phyloP scores from a whole-genome alignment of 2,888 invertebrate species.

The Chrysina gloriosa region DNA sequence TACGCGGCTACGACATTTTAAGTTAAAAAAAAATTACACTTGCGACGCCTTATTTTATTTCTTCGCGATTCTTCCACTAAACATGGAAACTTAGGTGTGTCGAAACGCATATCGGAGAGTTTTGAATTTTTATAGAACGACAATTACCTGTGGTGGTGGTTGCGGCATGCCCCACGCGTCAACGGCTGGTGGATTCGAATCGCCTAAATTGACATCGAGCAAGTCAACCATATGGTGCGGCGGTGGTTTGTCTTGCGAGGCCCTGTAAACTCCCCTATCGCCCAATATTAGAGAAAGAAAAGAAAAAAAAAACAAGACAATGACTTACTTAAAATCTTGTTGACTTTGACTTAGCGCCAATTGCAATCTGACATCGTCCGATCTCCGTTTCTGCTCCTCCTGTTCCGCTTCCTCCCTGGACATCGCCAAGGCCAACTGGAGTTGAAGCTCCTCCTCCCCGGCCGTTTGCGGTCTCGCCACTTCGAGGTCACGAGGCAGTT shows the following conservation, averaged over 20 bases:
- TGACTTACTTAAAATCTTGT: conserved; percentile 84
- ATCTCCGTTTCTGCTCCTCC: conserved; percentile 91
- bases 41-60: too few species aligned
- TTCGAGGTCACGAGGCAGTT: conserved; percentile 79
- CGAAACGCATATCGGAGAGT: too few species aligned
- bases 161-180: conserved; percentile 83
- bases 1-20: not conserved
- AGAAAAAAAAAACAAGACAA: conserved; percentile 17
- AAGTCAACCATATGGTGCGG: conserved; percentile 79
- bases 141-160: conserved; percentile 70
- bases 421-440: conserved; percentile 98
- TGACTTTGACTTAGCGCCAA: conserved; percentile 93
- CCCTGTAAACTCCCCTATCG: conserved; percentile 56
- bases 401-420: conserved; percentile 98
- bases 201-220: conserved; percentile 82
- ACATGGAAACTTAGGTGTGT: too few species aligned
- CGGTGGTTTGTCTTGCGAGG: conserved; percentile 47
- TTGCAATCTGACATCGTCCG: conserved; percentile 96
- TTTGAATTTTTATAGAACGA: not conserved
- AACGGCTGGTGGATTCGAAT: conserved; percentile 65
- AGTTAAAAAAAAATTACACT: too few species aligned
- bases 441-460: conserved; percentile 97
- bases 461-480: conserved; percentile 95
- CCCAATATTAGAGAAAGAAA: too few species aligned
- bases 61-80: too few species aligned